A percentile compares a stretch with the other conserved stretches of the same genome.
These are phyloP conservation scores for Platycnemis pennipes DNA, from an alignment of 2,888 invertebrate species.

Conservation along the genomic window DNA sequence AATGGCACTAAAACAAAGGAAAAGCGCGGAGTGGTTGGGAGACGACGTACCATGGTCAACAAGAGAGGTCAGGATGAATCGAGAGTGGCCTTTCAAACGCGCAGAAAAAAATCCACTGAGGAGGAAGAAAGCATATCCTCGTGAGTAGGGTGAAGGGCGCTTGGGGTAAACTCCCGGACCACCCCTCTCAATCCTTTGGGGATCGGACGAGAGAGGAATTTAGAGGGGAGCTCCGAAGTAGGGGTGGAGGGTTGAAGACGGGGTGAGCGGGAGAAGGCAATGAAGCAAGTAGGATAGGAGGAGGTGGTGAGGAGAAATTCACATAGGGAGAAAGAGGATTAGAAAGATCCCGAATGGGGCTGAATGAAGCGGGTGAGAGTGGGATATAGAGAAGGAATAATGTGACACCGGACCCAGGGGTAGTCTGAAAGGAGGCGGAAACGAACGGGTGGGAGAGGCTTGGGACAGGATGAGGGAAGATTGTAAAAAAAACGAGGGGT, in stretches of 20 bases:
- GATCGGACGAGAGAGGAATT: neutral
- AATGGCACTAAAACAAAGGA: neutral
- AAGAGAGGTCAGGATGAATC: neutral
- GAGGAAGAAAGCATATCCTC: neutral
- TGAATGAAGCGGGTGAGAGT: neutral
- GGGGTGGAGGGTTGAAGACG: neutral
- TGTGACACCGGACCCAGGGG: neutral
- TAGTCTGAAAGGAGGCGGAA: neutral
- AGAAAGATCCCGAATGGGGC: neutral
- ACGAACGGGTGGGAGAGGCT: neutral
- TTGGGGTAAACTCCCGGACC: neutral
- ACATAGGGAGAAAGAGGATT: neutral
- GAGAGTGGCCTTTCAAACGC: neutral
- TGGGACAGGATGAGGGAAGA: neutral
- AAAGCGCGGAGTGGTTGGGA: neutral
- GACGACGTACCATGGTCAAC: neutral
- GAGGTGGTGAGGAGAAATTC: no score
- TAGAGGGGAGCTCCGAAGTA: neutral
- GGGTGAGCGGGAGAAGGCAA: no score
- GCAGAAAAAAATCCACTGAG: neutral
- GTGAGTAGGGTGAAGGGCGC: neutral
- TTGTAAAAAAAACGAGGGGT: neutral
- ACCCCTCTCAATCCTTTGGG: neutral
- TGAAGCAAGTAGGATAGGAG: no score
- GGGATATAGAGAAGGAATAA: neutral